Base-by-base conservation (phyloP, 2,113 vertebrate species). In the Promerops cafer region DNA sequence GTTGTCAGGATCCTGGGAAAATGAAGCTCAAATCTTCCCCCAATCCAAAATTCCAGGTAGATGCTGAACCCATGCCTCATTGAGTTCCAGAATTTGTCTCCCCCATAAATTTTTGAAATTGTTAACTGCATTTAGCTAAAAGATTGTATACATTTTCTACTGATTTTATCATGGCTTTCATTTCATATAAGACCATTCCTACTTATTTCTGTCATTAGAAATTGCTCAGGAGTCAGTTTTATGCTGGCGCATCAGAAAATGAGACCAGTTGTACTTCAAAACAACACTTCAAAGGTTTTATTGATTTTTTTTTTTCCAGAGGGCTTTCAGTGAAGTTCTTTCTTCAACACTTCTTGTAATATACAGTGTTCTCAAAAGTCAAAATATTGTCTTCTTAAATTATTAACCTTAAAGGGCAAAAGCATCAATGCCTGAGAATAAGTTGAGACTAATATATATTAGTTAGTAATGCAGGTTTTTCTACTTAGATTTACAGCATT, bases 221-320 rank as follows among this genome's bases (percentile, higher is more conserved):
- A 82, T 90, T 80, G 18, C 50, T 96, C 87, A 65, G 87, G 92
- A 94, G 71, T 91, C 78, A 63, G n/a, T 85, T 94, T 94, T 95
- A 87, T 87, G 57, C 85, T 96, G 69, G 70, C 83, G 83, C 75
- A 88, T 87, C 66, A 96, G 53, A 96, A 97, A 96, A 96, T 82
- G 69, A 94, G 63, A 89, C 93, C 60, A 77, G 76, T 87, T 96
- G 79, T 96, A 91, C 78, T 91, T 97, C 79, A 95, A 88, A 96
- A 83, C 82, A 91, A 50, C 92, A 90, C 89, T 97, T 97, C 90
- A 96, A 96, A 96, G 90, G 52, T 89, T 91, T 83, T 96, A 96
- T 96, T 96, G 95, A 97, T 96, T 95, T 95, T 54, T 15, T 8
- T 87, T 94, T 81, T 93, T 96, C 64, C 78, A 89, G 88, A 91